Evolutionary conservation across 1,140 invertebrate species (phyloP), one percentile per base, ranked within the genome.

Genomic region (Zaprionus taronus): DNA sequence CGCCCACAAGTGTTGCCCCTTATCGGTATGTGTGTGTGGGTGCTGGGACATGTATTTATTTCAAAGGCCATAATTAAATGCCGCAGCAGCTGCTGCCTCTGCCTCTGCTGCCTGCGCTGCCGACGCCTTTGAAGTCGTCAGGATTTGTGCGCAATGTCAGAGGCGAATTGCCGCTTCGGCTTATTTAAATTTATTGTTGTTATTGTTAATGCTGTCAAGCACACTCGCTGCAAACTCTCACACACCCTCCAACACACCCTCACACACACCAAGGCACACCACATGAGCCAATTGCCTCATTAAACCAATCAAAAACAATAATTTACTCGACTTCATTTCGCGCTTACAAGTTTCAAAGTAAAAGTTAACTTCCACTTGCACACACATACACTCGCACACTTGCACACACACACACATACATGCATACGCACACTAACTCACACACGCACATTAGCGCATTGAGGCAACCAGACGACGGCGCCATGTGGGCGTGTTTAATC

Each of bases 181-280:
- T 63, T 87, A 80, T 80, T 87, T 80, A 61, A 87, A 89, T 80
- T 80, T 87, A 87, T 83, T 89, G 77, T 71, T 28, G 55, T 78
- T 86, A 87, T 83, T 87, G 77, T 71, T 24, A 60, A 28, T 17
- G 55, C 71, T 72, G 73, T 58, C 72, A 67, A 41, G 58, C 56
- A 44, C 72, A 66, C 26, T 58, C 62, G 5, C n/a, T 22, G 47
- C 47, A 49, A 9, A 22, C 47, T 12, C 47, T 5, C 17, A 12
- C 47, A 22, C 47, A 4, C 47, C 6, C 44, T 26, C 24, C 24
- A 26, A 51, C 44, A 62, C 60, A 31, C 60, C 12, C 58, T 12
- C 24, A 22, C 22, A 41, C 38, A 41, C 15, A 41, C 15, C 4
- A n/a, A 1, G 49, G 34, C 51, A 28, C n/a, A 55, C 22, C 53